Evolutionary conservation across 2,888 invertebrate species (phyloP).

Genomic region (Heliconius ethilla): DNA sequence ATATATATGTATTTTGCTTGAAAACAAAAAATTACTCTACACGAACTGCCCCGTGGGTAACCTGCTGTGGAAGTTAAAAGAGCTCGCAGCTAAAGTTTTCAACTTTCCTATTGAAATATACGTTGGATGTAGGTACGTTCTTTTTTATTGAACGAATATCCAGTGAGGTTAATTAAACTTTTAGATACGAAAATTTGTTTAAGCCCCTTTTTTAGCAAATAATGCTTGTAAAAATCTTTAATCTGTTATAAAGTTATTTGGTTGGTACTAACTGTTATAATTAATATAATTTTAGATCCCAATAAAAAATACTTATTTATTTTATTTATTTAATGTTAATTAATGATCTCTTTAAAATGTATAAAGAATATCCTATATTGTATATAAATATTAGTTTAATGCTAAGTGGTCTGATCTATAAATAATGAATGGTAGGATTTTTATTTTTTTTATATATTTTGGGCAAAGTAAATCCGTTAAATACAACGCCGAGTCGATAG

Average conservation of each 20-base stretch:
- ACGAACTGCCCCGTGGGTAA: slow-evolving; percentile 18
- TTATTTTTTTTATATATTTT: too few species aligned
- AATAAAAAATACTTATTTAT: too few species aligned
- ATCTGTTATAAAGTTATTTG: not conserved
- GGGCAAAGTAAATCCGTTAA: too few species aligned
- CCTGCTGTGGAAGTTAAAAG: slow-evolving; percentile 13
- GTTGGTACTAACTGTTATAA: not conserved
- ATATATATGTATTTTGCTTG: not conserved
- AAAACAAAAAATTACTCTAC: not conserved
- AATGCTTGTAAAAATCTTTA: not conserved
- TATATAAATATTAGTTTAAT: too few species aligned
- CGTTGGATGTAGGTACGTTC: not conserved
- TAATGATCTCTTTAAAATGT: too few species aligned
- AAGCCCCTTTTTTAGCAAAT: not conserved
- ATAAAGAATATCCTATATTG: too few species aligned
- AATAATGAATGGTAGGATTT: too few species aligned
- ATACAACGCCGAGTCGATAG: not conserved
- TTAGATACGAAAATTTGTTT: not conserved
- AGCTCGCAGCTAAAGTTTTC: slow-evolving; percentile 5
- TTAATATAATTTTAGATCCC: too few species aligned
- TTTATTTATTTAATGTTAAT: too few species aligned
- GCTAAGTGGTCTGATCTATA: too few species aligned
- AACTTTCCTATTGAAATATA: slow-evolving; percentile 17
- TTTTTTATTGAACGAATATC: slow-evolving; percentile 1
- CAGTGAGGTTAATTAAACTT: slow-evolving; percentile 12